Base-by-base conservation (phyloP, 2,797 vertebrate genomes). In the Anguilla megastoma region DNA sequence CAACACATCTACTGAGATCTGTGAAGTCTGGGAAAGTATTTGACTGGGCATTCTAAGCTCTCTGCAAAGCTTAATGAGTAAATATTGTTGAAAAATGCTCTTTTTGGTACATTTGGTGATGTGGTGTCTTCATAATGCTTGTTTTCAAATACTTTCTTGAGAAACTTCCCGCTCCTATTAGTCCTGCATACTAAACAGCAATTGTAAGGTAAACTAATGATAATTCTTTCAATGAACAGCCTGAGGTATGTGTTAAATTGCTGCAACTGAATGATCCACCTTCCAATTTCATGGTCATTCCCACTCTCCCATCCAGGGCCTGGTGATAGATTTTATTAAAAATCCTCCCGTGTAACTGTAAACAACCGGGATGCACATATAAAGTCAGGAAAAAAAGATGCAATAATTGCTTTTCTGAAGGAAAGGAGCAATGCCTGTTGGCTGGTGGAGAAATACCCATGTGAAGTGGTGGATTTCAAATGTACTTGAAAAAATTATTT, bases 361-460 rank as follows among this genome's bases (percentile, higher is more conserved):
- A 82, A 82, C 79, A 48, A 48, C 79, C 7, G 24, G 45, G 45
- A 50, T 21, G 12, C 18, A 82, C 45, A 48, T 82, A 82, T 82
- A 50, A 50, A 41, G 18, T 41, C 7, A 3, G 45, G n/a, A 7
- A 45, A 24, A 82, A n/a, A 82, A 82, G 18, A 9, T 50, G 45
- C 21, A 50, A 82, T 82, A 50, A 82, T 82, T 82, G 79, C 79
- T 82, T 82, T 82, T 82, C 21, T n/a, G 45, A 82, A 82, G 41
- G 41, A 48, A 82, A 80, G 76, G 33, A 48, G 41, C 36, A 48
- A n/a, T n/a, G 79, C 18, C 79, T 82, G 21, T 48, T 48, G 76
- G 16, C 36, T n/a, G 69, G 8, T 2, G 18, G 74, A 33, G 21
- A 33, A 33, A 56, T 85, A 85, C 33, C 30, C 84, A 85, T 85